phyloP scores from a whole-genome alignment of 2,888 invertebrate species.

The Eugnorisma glareosa region DNA sequence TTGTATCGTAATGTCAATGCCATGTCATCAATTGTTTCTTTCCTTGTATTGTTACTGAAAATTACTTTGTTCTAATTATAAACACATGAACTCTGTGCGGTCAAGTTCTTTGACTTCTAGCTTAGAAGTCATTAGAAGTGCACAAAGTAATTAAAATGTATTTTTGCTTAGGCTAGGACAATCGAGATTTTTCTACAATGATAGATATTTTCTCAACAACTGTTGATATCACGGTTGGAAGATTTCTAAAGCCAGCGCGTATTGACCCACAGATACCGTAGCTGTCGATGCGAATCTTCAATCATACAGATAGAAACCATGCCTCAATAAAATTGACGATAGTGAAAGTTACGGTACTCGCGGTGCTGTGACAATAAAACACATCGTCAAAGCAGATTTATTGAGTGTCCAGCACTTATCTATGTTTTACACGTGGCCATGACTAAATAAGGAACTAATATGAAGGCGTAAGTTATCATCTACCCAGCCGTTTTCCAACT shows the following conservation, averaged over 20 bases:
- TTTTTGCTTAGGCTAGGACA: not conserved
- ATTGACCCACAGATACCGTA: not conserved
- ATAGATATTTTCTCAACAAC: slow-evolving; percentile 10
- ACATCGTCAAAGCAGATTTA: slow-evolving; percentile 14
- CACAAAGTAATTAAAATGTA: slow-evolving; percentile 8
- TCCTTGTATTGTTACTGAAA: slow-evolving; percentile 47
- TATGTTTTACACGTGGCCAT: not conserved
- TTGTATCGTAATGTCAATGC: slow-evolving; percentile 52
- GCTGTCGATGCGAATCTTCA: slow-evolving; percentile 27
- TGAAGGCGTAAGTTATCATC: not conserved
- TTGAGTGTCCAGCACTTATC: slow-evolving; percentile 14
- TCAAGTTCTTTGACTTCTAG: slow-evolving; percentile 55
- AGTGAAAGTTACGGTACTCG: slow-evolving; percentile 40
- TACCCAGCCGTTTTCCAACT: not conserved
- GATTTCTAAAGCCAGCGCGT: slow-evolving; percentile 35
- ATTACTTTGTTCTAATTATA: slow-evolving; percentile 48
- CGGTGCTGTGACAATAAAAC: slow-evolving; percentile 20
- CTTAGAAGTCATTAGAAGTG: not conserved
- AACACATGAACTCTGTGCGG: slow-evolving; percentile 27
- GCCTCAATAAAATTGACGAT: slow-evolving; percentile 25
- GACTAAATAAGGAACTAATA: not conserved
- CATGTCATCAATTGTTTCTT: slow-evolving; percentile 59
- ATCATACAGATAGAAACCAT: slow-evolving; percentile 27
- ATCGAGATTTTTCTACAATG: not conserved
- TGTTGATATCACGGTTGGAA: slow-evolving; percentile 4